Base-by-base conservation (phyloP, 2,797 vertebrate genomes). In the Lepilemur ruficaudatus region DNA sequence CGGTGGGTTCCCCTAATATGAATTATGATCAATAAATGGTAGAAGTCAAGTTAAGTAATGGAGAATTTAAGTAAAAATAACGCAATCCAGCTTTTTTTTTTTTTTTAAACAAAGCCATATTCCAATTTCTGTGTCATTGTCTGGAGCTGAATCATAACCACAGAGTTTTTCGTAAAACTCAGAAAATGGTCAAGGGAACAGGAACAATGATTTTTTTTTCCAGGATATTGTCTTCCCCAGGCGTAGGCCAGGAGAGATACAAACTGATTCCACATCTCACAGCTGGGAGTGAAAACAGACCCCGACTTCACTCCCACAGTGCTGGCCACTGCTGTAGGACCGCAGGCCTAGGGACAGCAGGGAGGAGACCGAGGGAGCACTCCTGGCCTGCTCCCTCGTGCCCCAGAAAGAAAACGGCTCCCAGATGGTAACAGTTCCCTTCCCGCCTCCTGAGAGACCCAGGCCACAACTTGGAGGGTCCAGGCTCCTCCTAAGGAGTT, bases 121-220 rank as follows among this genome's bases (percentile, higher is more conserved):
- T 95, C 43, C 1, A 18, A 88, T 89, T 85, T 95, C 70, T 80
- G 88, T 50, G 12, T 96, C 57, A 61, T 95, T 89, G 61, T 81
- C 50, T 46, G 46, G 43, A 17, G 30, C 85, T 95, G 85, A 90
- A 70, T 86, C 67, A 55, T 83, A 92, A 88, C 63, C 78, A 65
- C 55, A 35, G 41, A 41, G 15, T 55, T 95, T 92, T 89, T 73
- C 92, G 85, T 79, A 84, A 84, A 92, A 82, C 9, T 50, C 89
- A 89, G 41, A 73, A 82, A 92, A 89, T 5, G 30, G 52, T 80
- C 11, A 23, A 82, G 59, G 73, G 41, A 93, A 61, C 4, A 61
- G 22, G 61, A 52, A 10, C 38, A 4, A 6, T 25, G 32, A 13
- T 63, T n/a, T 70, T 35, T n/a, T 55, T 63, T 28, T 20, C 83